phyloP scores from a whole-genome alignment of 2,113 vertebrate genomes.

The Vireo altiloquus region DNA sequence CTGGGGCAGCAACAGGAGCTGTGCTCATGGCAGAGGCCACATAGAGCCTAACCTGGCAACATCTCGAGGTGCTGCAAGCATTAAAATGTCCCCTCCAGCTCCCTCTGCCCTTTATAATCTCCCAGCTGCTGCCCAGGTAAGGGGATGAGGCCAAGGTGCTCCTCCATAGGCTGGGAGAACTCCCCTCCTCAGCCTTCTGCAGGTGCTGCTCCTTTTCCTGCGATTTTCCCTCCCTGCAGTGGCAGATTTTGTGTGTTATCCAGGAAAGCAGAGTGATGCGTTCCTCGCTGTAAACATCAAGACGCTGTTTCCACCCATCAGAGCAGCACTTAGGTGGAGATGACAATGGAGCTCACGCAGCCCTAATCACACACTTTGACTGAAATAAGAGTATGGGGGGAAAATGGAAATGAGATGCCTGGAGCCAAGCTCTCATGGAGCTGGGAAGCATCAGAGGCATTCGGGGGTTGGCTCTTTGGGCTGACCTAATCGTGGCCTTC shows the following conservation, averaged over 20 bases:
- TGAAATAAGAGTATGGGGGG: background rate
- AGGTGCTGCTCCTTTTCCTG: rapidly evolving
- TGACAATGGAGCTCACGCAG: constrained; percentile 1
- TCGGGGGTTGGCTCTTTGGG: background rate
- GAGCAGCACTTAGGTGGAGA: constrained; percentile 32
- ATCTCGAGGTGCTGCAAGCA: rapidly evolving
- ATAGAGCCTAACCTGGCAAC: rapidly evolving
- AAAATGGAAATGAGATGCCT: background rate
- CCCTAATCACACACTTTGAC: constrained; percentile 6
- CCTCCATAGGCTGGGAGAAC: background rate
- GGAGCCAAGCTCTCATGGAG: background rate
- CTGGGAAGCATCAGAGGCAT: rapidly evolving
- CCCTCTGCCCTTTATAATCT: background rate
- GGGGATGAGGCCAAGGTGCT: background rate
- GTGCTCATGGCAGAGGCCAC: rapidly evolving
- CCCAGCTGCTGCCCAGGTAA: background rate
- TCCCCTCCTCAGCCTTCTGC: background rate
- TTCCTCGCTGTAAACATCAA: background rate
- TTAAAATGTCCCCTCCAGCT: rapidly evolving
- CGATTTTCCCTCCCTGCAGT: background rate
- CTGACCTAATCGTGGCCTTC: background rate
- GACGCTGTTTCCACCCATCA: constrained; percentile 8
- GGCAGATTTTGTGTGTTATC: background rate
- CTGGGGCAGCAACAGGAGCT: background rate
- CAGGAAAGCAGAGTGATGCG: background rate